These are phyloP conservation scores for Tetramorium bicarinatum DNA, from an alignment of 2,888 invertebrate genomes.

Conservation along the genomic window DNA sequence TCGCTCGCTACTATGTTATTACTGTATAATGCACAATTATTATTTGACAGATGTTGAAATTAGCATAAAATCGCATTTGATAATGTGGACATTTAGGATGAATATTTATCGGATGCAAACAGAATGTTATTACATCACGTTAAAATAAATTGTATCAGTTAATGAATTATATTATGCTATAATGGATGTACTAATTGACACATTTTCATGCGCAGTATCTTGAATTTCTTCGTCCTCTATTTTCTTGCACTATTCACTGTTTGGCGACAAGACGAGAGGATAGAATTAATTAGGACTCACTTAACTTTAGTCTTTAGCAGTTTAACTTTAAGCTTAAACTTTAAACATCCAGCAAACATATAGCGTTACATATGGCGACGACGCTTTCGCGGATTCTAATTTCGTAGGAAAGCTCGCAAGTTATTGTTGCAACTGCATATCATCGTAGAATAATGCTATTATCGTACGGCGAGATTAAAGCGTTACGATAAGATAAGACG, in stretches of 20 bases:
- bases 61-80: slow-evolving; percentile 38
- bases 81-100: slow-evolving; percentile 4
- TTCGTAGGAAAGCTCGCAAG: neutral
- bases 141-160: slow-evolving; percentile 12
- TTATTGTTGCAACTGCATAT: slow-evolving; percentile 36
- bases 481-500: slow-evolving; percentile 34
- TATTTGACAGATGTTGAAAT: slow-evolving; percentile 42
- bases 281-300: slow-evolving; percentile 1
- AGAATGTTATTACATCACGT: neutral
- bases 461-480: slow-evolving; percentile 26
- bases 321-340: slow-evolving; percentile 29
- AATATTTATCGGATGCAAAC: slow-evolving; percentile 28
- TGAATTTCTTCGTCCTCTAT: neutral
- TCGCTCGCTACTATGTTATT: neutral
- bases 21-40: slow-evolving; percentile 21
- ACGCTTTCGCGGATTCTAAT: neutral
- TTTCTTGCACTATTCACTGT: neutral
- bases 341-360: neutral
- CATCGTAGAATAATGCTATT: slow-evolving; percentile 27
- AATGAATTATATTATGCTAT: neutral
- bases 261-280: neutral
- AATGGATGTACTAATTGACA: neutral
- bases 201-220: neutral
- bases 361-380: neutral
- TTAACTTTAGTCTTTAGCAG: slow-evolving; percentile 8